Percentiles rank a stretch among this genome's conserved stretches.
Evolutionary conservation across 2,888 invertebrate species (phyloP).

Genomic region (Pyrochroa serraticornis): DNA sequence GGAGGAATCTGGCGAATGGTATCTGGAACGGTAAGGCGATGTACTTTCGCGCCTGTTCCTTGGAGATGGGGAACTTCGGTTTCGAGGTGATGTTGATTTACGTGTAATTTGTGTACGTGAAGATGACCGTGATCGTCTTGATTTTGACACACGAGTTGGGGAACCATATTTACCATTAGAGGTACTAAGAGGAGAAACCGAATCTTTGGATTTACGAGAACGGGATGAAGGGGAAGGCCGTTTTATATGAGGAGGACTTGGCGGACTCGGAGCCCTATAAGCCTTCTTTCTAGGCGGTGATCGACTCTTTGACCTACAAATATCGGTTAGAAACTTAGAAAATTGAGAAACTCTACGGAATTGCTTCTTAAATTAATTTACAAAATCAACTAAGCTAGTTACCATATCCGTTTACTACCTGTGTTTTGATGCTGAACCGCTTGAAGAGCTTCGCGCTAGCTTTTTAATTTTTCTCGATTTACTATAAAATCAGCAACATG

Average conservation of each 20-base stretch:
- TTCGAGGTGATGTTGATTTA: constrained; percentile 30
- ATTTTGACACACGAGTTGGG: constrained; percentile 41
- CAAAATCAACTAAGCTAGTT: not conserved
- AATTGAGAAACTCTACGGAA: not conserved
- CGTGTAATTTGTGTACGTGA: constrained; percentile 48
- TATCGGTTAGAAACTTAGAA: constrained; percentile 9
- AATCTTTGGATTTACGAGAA: constrained; percentile 49
- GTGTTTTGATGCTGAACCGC: constrained; percentile 55
- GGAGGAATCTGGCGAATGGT: constrained; percentile 57
- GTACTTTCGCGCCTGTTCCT: constrained; percentile 44
- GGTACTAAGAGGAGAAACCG: constrained; percentile 51
- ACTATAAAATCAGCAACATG: constrained; percentile 54
- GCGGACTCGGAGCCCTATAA: constrained; percentile 51
- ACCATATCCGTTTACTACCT: constrained; percentile 48
- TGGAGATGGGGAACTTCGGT: constrained; percentile 52
- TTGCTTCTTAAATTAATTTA: not conserved
- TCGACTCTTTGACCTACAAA: constrained; percentile 56
- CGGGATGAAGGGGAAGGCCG: constrained; percentile 54
- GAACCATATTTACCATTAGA: constrained; percentile 53
- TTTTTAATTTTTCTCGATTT: constrained; percentile 58
- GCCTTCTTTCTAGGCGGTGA: constrained; percentile 54
- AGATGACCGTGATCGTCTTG: constrained; percentile 51
- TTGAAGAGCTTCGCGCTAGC: constrained; percentile 56
- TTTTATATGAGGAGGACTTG: constrained; percentile 55
- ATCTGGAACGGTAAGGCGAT: constrained; percentile 48